These are phyloP conservation scores for Nilaparvata lugens DNA, from an alignment of 1,140 invertebrate species.

Conservation along the genomic window DNA sequence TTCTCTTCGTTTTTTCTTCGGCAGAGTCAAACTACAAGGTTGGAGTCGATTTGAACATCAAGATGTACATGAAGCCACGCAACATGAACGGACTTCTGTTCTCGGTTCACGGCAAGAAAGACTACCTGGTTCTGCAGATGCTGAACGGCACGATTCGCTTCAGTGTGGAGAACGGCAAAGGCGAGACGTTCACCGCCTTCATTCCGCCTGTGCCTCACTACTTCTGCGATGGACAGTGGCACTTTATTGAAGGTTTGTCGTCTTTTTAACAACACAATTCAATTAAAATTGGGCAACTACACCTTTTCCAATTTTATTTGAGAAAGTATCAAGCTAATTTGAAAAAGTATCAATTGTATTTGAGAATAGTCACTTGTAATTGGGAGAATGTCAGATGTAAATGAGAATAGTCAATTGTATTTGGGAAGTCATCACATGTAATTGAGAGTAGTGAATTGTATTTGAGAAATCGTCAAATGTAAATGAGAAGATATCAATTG, in stretches of 20 bases:
- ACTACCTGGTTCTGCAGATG: constrained; percentile 81
- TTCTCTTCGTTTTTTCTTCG: too few relatives aligned
- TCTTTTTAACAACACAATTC: neutral
- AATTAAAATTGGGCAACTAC: neutral
- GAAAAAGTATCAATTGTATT: too few relatives aligned
- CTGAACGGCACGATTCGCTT: constrained; percentile 73
- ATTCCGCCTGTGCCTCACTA: constrained; percentile 53
- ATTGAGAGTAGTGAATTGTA: too few relatives aligned
- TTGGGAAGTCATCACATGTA: too few relatives aligned
- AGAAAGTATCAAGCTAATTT: too few relatives aligned
- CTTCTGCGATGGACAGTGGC: constrained; percentile 90
- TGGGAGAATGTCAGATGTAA: too few relatives aligned
- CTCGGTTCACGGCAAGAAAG: constrained; percentile 61
- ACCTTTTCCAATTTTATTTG: too few relatives aligned
- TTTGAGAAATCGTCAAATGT: too few relatives aligned
- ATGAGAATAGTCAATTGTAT: too few relatives aligned
- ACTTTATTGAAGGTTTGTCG: constrained; percentile 65
- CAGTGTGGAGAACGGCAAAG: constrained; percentile 75
- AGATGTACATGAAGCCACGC: constrained; percentile 82
- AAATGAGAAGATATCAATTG: too few relatives aligned
- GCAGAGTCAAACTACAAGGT: constrained; percentile 65
- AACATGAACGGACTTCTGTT: constrained; percentile 71
- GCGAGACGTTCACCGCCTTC: constrained; percentile 64
- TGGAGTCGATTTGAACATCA: constrained; percentile 65
- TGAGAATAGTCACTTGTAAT: too few relatives aligned